phyloP scores from a whole-genome alignment of 2,113 vertebrate genomes.

The Asarcornis scutulata region DNA sequence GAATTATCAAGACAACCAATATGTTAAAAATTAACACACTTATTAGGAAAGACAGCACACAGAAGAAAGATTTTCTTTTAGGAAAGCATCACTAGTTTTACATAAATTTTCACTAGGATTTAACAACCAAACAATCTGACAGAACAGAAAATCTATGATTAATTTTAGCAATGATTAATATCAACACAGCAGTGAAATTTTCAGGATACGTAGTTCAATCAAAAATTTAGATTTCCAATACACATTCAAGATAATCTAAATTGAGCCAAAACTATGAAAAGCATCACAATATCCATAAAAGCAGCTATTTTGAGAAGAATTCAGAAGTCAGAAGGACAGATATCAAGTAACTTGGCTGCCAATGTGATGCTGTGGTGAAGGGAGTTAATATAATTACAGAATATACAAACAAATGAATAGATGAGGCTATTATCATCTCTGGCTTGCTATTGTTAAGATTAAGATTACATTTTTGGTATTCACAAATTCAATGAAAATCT shows the following conservation, averaged over 20 bases:
- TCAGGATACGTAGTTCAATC: neutral
- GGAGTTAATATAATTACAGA: neutral
- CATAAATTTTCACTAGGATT: neutral
- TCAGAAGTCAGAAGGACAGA: neutral
- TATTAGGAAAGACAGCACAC: neutral
- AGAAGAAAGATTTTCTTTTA: neutral
- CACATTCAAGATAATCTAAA: neutral
- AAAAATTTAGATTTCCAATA: neutral
- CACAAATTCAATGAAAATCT: neutral
- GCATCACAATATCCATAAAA: neutral
- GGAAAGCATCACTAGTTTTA: neutral
- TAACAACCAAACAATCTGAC: neutral
- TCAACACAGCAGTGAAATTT: neutral
- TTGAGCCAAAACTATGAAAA: neutral
- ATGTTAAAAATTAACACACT: neutral
- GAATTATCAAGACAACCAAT: neutral
- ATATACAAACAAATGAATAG: neutral
- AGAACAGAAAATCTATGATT: neutral
- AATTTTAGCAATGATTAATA: neutral
- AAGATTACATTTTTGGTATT: neutral
- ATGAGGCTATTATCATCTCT: neutral
- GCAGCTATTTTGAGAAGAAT: neutral
- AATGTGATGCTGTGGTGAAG: neutral
- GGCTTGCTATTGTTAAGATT: neutral
- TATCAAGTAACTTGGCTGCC: neutral